Base-by-base conservation (phyloP, 2,888 invertebrate genomes). In the Schrankia costaestrigalis region DNA sequence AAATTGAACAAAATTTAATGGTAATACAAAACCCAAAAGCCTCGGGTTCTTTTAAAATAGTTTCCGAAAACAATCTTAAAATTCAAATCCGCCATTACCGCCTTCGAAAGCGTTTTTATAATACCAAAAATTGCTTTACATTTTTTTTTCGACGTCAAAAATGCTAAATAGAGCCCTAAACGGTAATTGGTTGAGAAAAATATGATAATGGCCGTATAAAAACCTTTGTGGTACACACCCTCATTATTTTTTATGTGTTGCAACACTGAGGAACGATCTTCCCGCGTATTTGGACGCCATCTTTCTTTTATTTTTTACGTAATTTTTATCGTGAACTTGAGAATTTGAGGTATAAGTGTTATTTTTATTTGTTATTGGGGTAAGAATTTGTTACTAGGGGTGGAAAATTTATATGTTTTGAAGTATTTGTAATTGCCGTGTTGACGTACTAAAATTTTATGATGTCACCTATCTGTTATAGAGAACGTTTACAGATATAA, bases 141-240 rank as follows among this genome's bases (percentile, higher is more conserved):
- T 40, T 56, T 63, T 65, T 59, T 54, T 54, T 39, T 41, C 53
- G 35, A 56, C 52, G 54, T 59, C 71, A 62, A 69, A 75, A 78
- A 76, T 71, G 74, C 68, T 68, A 75, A 78, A 70, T 66, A 56
- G 50, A 51, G 45, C 58, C 53, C 61, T 64, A 70, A 72, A 70
- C 68, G 70, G 72, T 82, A 82, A 83, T 80, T 77, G 79, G 71
- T 54, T 50, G 36, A 50, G 60, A 61, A 71, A 78, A 77, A 78
- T 82, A 81, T 81, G 80, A 79, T 85, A 85, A 85, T 84, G 71
- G 78, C 57, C 53, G 57, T 68, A 69, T 75, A 68, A 76, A 71
- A 76, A 70, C 77, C 75, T 77, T 75, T 74, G 73, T 68, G 69
- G 73, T 62, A 58, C 56, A 55, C 52, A 48, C 56, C 64, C 74